Base-by-base conservation (phyloP, 2,113 vertebrate species). In the Pygoscelis antarcticus region DNA sequence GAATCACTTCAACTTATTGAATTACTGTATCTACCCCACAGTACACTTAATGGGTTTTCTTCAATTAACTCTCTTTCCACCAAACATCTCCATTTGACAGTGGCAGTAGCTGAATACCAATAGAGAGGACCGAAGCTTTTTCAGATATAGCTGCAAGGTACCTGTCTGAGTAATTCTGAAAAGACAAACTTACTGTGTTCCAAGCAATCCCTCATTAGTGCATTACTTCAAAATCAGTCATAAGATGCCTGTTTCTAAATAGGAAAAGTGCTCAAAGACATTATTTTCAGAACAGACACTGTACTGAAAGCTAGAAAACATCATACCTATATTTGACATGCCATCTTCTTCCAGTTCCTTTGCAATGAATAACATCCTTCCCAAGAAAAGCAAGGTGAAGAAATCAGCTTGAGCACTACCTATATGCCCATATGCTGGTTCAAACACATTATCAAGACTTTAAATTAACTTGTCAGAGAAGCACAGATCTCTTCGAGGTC, bases 251-350 rank as follows among this genome's bases (percentile, higher is more conserved):
- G 9, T 13, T 90, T 47, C 19, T 68, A 58, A 60, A 79, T 3
- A 84, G 27, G 13, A 79, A 93, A 47, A 2, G 0, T 2, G 3
- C 38, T 66, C 44, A 20, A 65, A 71, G 46, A 55, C 65, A 42
- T n/a, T 40, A 4, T 62, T 72, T 80, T 26, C 22, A 5, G 25
- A 81, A 78, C 6, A 82, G 42, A 66, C 75, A 68, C 26, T 10
- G 38, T 32, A 71, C 26, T 10, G 57, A 46, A 78, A 85, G 57
- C 52, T 71, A 62, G 26, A 79, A 90, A 66, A 22, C 16, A 93
- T 23, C 95, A n/a, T 97, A 96, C 96, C 96, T 87, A 30, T 61
- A 60, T 89, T 68, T 3, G 62, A 87, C 19, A 32, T 5, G 42
- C 32, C 74, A 34, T 76, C 91, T 64, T 84, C 87, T 52, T 92